Base-by-base conservation (phyloP, 2,888 invertebrate genomes). In the Temnothorax unifasciatus region DNA sequence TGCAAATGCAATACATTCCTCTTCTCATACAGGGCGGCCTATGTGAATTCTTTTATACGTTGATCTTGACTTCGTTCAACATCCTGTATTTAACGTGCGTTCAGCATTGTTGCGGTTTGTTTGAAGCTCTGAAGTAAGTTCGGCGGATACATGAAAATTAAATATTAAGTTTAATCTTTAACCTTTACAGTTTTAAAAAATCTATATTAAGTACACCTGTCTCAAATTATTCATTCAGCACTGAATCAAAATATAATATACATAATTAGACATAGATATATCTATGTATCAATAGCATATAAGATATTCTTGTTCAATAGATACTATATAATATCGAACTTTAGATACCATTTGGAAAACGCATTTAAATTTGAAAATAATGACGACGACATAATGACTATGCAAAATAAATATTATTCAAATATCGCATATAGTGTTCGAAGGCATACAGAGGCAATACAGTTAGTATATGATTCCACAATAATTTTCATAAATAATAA, bases 341-440 rank as follows among this genome's bases (percentile, higher is more conserved):
- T 66, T 2, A 77, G 77, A 11, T 77, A 66, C 13, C 66, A n/a
- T 11, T 77, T 77, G 44, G 77, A 77, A 68, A 54, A n/a, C 3
- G 41, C 54, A 15, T 5, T 68, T 18, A 44, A 66, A 8, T 15
- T n/a, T 54, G 25, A 41, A 57, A 34, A 41, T 2, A 9, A 41
- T 29, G 41, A 4, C 13, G 5, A 66, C 29, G 6, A 29, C 41
- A 13, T n/a, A 21, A 11, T 18, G 2, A 4, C 25, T 9, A 21
- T 3, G 9, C n/a, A 29, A 11, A n/a, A 50, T 66, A 66, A 15
- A n/a, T 63, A 8, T 29, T 15, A 68, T 29, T 41, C 11, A 6
- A 54, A 77, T 41, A 25, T 77, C 18, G 54, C 29, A 11, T 77
- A 77, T 3, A 15, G 77, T 15, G n/a, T 68, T 44, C 68, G 44